Evolutionary conservation across 2,113 vertebrate species (phyloP), one percentile per base, ranked within the genome.

Genomic region (Nothobranchius furzeri): DNA sequence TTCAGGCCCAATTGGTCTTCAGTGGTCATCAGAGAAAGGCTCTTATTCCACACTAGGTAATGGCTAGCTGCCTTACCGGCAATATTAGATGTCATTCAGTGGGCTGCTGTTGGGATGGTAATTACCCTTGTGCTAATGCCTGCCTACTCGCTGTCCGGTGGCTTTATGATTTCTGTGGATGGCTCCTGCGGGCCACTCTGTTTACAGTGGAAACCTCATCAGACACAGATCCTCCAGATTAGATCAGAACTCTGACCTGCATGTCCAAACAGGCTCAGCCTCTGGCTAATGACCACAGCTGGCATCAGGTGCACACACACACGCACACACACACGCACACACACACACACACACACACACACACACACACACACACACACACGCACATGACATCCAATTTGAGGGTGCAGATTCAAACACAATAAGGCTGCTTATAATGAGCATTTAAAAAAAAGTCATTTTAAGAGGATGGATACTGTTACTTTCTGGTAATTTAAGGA

Each of bases 101-200:
- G 70, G 76, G 79, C 71, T 71, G 80, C 72, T 13, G 50, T 62
- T 70, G 84, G 86, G 78, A 83, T 75, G 73, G 83, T 83, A 88
- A 91, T 91, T 92, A 91, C 87, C 86, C 82, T 68, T 64, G 71
- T 78, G 82, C 85, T 91, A 90, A 92, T 87, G 85, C 78, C 74
- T 53, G 55, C 61, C 77, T 73, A 70, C 73, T 68, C 66, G 50
- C 56, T 75, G 69, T 73, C 66, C 69, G 47, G 56, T 49, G 60
- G 69, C 85, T 82, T 63, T 77, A 30, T 67, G 75, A 71, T 77
- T 70, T 62, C 75, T 58, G 76, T 42, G 50, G 68, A 73, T 79
- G 73, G 70, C 71, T 76, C 49, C 36, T 50, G 25, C 71, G 52
- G 57, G 81, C 69, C 79, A 53, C 76, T 78, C 48, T 74, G 82